Evolutionary conservation across 2,888 invertebrate genomes (phyloP), one percentile per base, ranked within the genome.

Genomic region (Colletes collaris): DNA sequence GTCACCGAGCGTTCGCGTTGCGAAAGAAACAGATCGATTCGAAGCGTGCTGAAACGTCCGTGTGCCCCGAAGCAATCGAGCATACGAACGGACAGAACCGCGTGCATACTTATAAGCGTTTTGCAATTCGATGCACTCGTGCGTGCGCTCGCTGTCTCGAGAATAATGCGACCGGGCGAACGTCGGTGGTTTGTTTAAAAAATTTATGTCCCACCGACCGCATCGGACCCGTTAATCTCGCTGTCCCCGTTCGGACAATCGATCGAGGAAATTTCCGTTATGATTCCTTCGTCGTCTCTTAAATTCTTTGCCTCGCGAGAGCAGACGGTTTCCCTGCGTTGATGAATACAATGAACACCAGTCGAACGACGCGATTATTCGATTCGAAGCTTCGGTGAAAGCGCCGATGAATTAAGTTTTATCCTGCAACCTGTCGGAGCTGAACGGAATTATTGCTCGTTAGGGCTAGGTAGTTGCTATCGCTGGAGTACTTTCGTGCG

Each of bases 381-480:
- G 49, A 66, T 76, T 73, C 16, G 59, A 72, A 81, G 68, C 55
- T 80, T 64, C 63, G 72, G 85, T 81, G 85, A 85, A 85, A 85
- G 85, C 74, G 53, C 16, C 46, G 53, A 53, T 49, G 76, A 76
- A 82, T 79, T 58, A 72, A 75, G 60, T 66, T 85, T 74, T 65
- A 79, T 76, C 81, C 56, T 55, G 78, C 62, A 64, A 69, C 69
- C 74, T 52, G 81, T 73, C 74, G 53, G 76, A 74, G 68, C 60
- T 69, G 81, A 69, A 50, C 58, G 76, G 59, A 84, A 79, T 82
- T 84, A 74, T 66, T 74, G 66, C 66, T 84, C 72, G 69, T 84
- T 84, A 84, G 69, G 27, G 53, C 67, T 16, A 16, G 72, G 76
- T 56, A 68, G 66, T 3, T n/a, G 55, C 55, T 37, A 49, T 35